These are phyloP conservation scores for Emesis russula DNA, from an alignment of 2,888 invertebrate genomes.

Conservation along the genomic window DNA sequence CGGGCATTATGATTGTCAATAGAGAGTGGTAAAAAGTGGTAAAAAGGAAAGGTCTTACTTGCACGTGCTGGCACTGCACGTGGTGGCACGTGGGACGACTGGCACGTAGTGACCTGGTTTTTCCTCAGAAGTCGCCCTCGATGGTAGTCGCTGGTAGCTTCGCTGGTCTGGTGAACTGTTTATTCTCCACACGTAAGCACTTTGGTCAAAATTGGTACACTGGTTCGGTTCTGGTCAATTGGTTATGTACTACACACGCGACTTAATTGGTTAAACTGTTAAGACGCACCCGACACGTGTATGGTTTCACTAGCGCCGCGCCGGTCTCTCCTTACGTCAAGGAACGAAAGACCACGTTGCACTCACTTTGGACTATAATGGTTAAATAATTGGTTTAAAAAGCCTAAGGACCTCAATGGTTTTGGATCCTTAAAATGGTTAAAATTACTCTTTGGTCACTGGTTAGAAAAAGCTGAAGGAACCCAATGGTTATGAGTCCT, in stretches of 20 bases:
- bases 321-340: neutral
- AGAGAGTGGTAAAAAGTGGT: neutral
- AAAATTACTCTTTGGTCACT: no score
- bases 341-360: slow-evolving; percentile 1
- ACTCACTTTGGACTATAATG: neutral
- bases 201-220: neutral
- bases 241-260: no score
- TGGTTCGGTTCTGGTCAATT: no score
- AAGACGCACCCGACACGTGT: neutral
- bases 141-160: no score
- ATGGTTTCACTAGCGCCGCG: neutral
- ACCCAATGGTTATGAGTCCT: no score
- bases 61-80: neutral
- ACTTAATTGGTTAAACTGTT: neutral
- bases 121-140: neutral
- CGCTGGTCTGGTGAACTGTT: no score
- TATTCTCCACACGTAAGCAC: neutral
- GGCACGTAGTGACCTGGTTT: slow-evolving; percentile 6
- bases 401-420: no score
- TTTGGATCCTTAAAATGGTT: no score
- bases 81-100: neutral
- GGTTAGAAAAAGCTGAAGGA: no score
- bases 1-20: neutral
- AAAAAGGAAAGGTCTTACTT: neutral
- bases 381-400: no score